These are phyloP conservation scores for Ciconia boyciana DNA, from an alignment of 2,113 vertebrate genomes.

Conservation along the genomic window DNA sequence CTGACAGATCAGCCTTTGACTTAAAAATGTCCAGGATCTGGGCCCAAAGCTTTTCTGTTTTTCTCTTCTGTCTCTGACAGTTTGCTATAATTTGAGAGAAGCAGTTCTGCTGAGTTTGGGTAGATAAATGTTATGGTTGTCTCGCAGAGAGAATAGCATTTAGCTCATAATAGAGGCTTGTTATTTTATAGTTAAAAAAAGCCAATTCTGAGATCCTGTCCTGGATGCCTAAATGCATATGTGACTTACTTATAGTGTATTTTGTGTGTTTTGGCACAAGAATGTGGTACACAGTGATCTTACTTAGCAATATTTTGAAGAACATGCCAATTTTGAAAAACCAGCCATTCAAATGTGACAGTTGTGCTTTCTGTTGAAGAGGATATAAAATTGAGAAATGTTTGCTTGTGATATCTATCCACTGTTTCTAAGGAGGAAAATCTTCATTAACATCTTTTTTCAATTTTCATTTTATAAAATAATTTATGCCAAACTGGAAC, in stretches of 20 bases:
- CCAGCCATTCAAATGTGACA: background rate
- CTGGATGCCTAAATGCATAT: background rate
- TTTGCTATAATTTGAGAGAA: constrained; percentile 42
- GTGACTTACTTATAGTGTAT: background rate
- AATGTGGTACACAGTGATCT: background rate
- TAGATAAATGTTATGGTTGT: background rate
- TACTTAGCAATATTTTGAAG: constrained; percentile 26
- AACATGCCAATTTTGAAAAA: background rate
- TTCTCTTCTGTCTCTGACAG: background rate
- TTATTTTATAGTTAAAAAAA: constrained; percentile 8
- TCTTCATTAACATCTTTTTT: background rate
- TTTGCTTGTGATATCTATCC: background rate
- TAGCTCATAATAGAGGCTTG: background rate
- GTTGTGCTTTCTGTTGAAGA: constrained; percentile 7
- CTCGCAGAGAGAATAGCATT: background rate
- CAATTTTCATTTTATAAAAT: constrained; percentile 6
- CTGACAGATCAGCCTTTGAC: background rate
- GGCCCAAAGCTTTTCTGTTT: background rate
- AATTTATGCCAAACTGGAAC: background rate
- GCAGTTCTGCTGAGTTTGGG: background rate
- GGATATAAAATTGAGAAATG: constrained; percentile 19
- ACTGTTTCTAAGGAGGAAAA: background rate
- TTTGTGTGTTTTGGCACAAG: constrained; percentile 42
- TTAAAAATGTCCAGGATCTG: background rate
- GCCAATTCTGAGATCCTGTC: background rate